phyloP scores from a whole-genome alignment of 2,797 vertebrate genomes.

The Micropoecilia bifurca region DNA sequence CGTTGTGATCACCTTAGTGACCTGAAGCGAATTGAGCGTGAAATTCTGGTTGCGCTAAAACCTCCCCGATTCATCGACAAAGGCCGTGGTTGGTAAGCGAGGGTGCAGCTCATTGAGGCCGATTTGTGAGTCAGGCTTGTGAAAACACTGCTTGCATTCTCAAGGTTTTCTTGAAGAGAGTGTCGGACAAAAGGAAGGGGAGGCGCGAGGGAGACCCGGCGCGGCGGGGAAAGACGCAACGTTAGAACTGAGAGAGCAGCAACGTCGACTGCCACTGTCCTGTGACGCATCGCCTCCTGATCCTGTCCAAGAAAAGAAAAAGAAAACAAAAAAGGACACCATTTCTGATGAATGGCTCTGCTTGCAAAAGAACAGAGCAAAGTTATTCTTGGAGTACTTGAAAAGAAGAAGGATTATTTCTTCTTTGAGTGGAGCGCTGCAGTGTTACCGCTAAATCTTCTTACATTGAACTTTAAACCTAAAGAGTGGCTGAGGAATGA shows the following conservation, averaged over 20 bases:
- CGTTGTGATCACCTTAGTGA: background rate
- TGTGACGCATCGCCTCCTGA: conserved; percentile 41
- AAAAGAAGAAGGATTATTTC: conserved; percentile 47
- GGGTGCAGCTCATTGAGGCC: conserved; percentile 9
- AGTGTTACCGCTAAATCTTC: conserved; percentile 43
- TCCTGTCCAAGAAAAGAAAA: conserved; percentile 27
- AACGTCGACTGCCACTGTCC: conserved; percentile 39
- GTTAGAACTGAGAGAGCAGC: conserved; percentile 18
- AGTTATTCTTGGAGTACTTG: conserved; percentile 27
- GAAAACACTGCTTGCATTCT: conserved; percentile 34
- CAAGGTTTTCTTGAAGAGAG: conserved; percentile 9
- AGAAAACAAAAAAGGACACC: conserved; percentile 10
- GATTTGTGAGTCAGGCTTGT: conserved; percentile 31
- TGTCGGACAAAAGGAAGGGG: conserved; percentile 26
- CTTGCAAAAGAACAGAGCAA: conserved; percentile 25
- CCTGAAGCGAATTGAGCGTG: background rate
- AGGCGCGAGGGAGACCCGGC: conserved; percentile 19
- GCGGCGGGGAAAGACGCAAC: conserved; percentile 33
- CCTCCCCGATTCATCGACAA: conserved; percentile 5
- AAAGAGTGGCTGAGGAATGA: background rate
- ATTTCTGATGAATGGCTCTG: conserved; percentile 43
- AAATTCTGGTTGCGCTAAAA: conserved; percentile 7
- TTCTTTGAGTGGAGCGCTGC: conserved; percentile 39
- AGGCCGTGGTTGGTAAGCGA: conserved; percentile 8
- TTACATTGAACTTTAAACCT: conserved; percentile 36